A percentile compares a stretch with the other conserved stretches of the same genome.
phyloP scores from a whole-genome alignment of 2,888 invertebrate species.

The Scelioninae gen. 1 region DNA sequence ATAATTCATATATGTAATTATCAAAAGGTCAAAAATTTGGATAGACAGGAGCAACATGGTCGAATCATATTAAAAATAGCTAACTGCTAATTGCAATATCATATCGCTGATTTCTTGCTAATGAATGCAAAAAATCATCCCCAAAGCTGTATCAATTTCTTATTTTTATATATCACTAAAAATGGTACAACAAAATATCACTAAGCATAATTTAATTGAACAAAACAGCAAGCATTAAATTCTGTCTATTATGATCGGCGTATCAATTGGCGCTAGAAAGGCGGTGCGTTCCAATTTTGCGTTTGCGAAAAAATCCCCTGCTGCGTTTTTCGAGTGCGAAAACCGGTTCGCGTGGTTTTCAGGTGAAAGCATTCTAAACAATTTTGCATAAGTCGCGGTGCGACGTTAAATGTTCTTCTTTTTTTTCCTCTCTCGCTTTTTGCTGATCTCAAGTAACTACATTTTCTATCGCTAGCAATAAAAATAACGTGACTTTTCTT shows the following conservation, averaged over 20 bases:
- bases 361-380: slow-evolving; percentile 57
- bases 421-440: too few relatives aligned
- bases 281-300: slow-evolving; percentile 33
- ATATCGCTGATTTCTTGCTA: too few relatives aligned
- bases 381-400: slow-evolving; percentile 48
- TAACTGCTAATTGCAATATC: too few relatives aligned
- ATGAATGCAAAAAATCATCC: too few relatives aligned
- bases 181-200: slow-evolving; percentile 2
- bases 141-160: too few relatives aligned
- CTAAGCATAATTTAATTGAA: slow-evolving; percentile 8
- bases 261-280: slow-evolving; percentile 15
- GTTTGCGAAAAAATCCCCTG: slow-evolving; percentile 30
- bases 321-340: slow-evolving; percentile 37
- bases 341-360: slow-evolving; percentile 57
- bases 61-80: too few relatives aligned
- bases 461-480: too few relatives aligned
- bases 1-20: too few relatives aligned
- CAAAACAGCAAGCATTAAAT: neutral
- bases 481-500: slow-evolving; percentile 48
- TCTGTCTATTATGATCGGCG: slow-evolving; percentile 4
- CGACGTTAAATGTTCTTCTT: slow-evolving; percentile 22
- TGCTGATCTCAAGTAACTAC: too few relatives aligned
- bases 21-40: too few relatives aligned
- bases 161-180: neutral
- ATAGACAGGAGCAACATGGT: too few relatives aligned